Evolutionary conservation across 1,140 invertebrate species (phyloP), one percentile per base, ranked within the genome.

Genomic region (Pseudoatta argentina): DNA sequence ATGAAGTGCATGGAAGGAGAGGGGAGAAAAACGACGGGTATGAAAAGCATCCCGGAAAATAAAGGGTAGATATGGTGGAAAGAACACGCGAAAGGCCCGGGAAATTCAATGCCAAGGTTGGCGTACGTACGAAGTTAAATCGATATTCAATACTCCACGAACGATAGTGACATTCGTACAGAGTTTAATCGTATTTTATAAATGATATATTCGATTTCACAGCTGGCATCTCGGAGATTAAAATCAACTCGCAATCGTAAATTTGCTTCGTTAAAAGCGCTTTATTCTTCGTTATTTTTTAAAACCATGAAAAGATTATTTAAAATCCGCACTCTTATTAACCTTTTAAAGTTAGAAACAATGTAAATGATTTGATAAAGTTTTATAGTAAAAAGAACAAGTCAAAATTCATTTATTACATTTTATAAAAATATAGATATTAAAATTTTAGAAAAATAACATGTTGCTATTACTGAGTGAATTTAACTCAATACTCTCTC

Each of bases 101-200:
- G 14, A 27, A 63, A 82, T 85, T 88, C 86, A 88, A 88, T 87
- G 86, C 87, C 88, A 86, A 88, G 83, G 88, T 86, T 85, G 75
- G 51, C 34, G 21, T 55, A 24, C 16, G 8, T 61, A 18, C 16
- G 14, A 63, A 85, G 59, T 44, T 63, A 76, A 87, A 83, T 87
- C 86, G 79, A 85, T 75, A 76, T 75, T 85, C 81, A 53, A 75
- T 85, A 79, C 27, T 79, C 2, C 63, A 53, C 24, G 27, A 48
- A 8, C 27, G 44, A 79, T 53, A 67, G n/a, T 53, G n/a, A 67
- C 44, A n/a, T 79, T 79, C n/a, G 76, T 34, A 79, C 63, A 34
- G n/a, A 53, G 53, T 79, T 53, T 79, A 79, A 67, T 77, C 39
- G 39, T 53, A 39, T 39, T 51, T 67, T 24, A 21, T 14, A 79